Evolutionary conservation across 2,113 vertebrate species (phyloP), one percentile per base, ranked within the genome.

Genomic region (Amia ocellicauda): DNA sequence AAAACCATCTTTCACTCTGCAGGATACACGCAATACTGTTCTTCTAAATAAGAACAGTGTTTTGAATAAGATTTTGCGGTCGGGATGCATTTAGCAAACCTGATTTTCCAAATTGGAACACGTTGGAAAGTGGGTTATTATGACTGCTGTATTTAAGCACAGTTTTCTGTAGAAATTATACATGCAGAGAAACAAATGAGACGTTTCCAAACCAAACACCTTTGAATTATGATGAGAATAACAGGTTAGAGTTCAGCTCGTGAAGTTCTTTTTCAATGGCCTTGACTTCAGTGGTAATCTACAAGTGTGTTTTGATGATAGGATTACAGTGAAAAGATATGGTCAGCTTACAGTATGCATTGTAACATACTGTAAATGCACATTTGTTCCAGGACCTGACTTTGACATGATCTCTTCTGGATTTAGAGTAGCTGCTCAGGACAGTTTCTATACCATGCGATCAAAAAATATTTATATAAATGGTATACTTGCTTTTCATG

Each of bases 141-240:
- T 47, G 45, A 47, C 45, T 7, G n/a, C 45, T 47, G 31, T 36
- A 36, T 5, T n/a, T 3, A 31, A 26, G 26, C 11, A 20, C 42
- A 63, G 17, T 41, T 55, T 63, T 42, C 27, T 16, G 42, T 26
- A 41, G 36, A 41, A 10, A 31, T 9, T 51, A 13, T 9, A 10
- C 7, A 41, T 2, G 24, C 53, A 27, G 31, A 1, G 11, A 54
- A 41, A 54, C n/a, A n/a, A n/a, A n/a, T n/a, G n/a, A n/a, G n/a
- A n/a, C 27, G 53, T 55, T 47, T 47, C n/a, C 45, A 47, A 5
- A 16, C 45, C n/a, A 19, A 47, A 47, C 45, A 47, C 45, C 45
- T 7, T 47, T 17, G 16, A 5, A 16, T 11, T 19, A 17, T 17
- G 7, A 7, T 16, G 14, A 47, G 45, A 13, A 7, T 16, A 5